A percentile compares a stretch with the other conserved stretches of the same genome.
Evolutionary conservation across 2,888 invertebrate genomes (phyloP).

Genomic region (Nebria salina): DNA sequence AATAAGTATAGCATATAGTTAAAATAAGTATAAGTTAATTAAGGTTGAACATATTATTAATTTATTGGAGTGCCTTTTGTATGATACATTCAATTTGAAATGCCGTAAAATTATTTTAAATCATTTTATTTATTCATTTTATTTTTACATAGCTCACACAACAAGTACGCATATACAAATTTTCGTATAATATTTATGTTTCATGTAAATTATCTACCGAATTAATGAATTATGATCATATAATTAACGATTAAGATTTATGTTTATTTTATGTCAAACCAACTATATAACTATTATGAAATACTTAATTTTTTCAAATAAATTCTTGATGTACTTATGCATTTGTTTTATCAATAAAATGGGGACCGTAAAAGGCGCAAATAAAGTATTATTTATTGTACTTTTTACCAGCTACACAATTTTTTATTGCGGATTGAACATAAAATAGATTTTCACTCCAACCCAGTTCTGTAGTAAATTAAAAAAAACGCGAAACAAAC

Average conservation of each 20-base stretch:
- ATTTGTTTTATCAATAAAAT: constrained; percentile 43
- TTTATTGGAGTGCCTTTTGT: constrained; percentile 56
- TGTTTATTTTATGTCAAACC: constrained; percentile 31
- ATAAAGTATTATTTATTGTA: background rate
- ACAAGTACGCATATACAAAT: constrained; percentile 17
- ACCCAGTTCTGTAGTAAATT: too few species aligned
- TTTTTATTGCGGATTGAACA: background rate
- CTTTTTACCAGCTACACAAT: background rate
- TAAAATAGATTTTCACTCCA: background rate
- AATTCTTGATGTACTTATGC: constrained; percentile 44
- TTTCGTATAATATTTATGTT: constrained; percentile 26
- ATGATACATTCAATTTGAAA: constrained; percentile 43
- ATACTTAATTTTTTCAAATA: constrained; percentile 44
- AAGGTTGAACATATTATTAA: constrained; percentile 50
- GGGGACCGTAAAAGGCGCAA: constrained; percentile 32
- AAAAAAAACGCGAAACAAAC: too few species aligned
- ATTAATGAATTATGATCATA: constrained; percentile 41
- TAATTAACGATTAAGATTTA: constrained; percentile 19
- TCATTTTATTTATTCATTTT: constrained; percentile 12
- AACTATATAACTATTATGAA: constrained; percentile 44
- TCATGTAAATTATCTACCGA: constrained; percentile 39
- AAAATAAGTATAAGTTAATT: constrained; percentile 41
- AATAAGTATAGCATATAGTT: constrained; percentile 40
- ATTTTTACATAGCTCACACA: constrained; percentile 30
- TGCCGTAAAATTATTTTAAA: constrained; percentile 27